Conservation (phyloP, 2,888 invertebrate species). For the Mystacides longicornis region DNA sequence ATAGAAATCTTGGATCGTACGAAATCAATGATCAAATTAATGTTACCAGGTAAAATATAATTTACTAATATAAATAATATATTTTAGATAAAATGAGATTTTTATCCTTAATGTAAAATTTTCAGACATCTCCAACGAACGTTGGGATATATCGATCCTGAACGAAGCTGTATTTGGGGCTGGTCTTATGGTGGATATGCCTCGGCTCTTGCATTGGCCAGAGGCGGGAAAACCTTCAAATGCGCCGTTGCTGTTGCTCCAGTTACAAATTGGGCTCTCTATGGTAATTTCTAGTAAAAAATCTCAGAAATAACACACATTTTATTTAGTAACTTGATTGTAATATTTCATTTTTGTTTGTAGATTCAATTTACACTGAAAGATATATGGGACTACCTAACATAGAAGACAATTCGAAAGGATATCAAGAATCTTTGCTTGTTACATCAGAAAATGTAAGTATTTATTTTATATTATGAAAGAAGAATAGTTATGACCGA, state of each 20-base stretch:
- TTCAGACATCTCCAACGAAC: slow-evolving; percentile 57
- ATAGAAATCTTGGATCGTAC: slow-evolving; percentile 76
- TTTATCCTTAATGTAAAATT: no score
- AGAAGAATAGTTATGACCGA: no score
- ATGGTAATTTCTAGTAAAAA: slow-evolving; percentile 60
- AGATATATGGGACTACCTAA: slow-evolving; percentile 88
- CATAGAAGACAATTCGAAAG: slow-evolving; percentile 58
- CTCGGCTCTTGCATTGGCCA: slow-evolving; percentile 78
- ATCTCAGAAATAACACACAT: neutral
- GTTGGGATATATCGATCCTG: slow-evolving; percentile 66
- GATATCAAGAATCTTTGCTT: slow-evolving; percentile 57
- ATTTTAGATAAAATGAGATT: no score
- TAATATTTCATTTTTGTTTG: neutral
- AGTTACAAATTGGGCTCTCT: slow-evolving; percentile 93
- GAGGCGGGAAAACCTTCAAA: slow-evolving; percentile 72
- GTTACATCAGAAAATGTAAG: slow-evolving; percentile 44
- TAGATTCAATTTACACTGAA: slow-evolving; percentile 96
- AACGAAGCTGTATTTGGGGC: slow-evolving; percentile 90
- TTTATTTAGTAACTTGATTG: neutral
- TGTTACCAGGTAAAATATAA: slow-evolving; percentile 74
- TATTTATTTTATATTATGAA: no score
- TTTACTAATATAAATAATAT: no score
- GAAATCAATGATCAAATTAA: slow-evolving; percentile 89
- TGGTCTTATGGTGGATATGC: slow-evolving; percentile 99
- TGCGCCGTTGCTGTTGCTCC: slow-evolving; percentile 96